Conservation (phyloP, 2,888 invertebrate species). For the Gryllus longicercus region DNA sequence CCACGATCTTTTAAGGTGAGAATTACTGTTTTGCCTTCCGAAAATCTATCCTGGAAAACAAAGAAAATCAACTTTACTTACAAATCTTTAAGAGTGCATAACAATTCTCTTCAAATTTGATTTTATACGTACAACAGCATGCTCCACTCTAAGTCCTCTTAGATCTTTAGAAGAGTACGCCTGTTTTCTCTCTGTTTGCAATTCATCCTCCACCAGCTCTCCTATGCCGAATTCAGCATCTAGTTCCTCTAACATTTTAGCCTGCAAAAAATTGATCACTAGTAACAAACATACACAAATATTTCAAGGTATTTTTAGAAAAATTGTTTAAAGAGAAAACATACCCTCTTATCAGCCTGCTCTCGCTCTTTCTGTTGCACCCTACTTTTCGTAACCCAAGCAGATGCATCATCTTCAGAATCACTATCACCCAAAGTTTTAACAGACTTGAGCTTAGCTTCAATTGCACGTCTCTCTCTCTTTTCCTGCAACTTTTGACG, state of each 20-base stretch:
- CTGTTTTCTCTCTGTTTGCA: slow-evolving; percentile 54
- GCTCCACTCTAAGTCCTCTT: slow-evolving; percentile 80
- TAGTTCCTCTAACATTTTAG: slow-evolving; percentile 89
- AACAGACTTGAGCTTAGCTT: slow-evolving; percentile 60
- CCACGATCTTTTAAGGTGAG: slow-evolving; percentile 91
- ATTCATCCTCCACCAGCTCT: slow-evolving; percentile 77
- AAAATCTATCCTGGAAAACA: slow-evolving; percentile 51
- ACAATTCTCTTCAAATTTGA: slow-evolving; percentile 22
- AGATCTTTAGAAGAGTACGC: slow-evolving; percentile 71
- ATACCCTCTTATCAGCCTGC: slow-evolving; percentile 78
- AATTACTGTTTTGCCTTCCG: slow-evolving; percentile 80
- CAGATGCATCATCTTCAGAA: slow-evolving; percentile 66
- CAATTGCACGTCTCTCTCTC: slow-evolving; percentile 74
- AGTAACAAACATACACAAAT: slow-evolving; percentile 25
- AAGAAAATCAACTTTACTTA: slow-evolving; percentile 23
- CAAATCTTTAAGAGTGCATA: too few relatives aligned
- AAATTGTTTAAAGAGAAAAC: slow-evolving; percentile 39
- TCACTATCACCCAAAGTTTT: slow-evolving; percentile 68
- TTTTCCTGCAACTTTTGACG: slow-evolving; percentile 72
- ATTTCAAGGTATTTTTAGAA: slow-evolving; percentile 11
- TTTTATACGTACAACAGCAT: slow-evolving; percentile 57
- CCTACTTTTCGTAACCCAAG: slow-evolving; percentile 82
- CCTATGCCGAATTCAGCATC: slow-evolving; percentile 91
- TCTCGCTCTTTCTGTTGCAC: slow-evolving; percentile 72
- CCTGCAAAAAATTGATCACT: slow-evolving; percentile 53